A percentile compares a stretch with the other conserved stretches of the same genome.
phyloP scores from a whole-genome alignment of 1,140 invertebrate species.

The Anoplolepis gracilipes region DNA sequence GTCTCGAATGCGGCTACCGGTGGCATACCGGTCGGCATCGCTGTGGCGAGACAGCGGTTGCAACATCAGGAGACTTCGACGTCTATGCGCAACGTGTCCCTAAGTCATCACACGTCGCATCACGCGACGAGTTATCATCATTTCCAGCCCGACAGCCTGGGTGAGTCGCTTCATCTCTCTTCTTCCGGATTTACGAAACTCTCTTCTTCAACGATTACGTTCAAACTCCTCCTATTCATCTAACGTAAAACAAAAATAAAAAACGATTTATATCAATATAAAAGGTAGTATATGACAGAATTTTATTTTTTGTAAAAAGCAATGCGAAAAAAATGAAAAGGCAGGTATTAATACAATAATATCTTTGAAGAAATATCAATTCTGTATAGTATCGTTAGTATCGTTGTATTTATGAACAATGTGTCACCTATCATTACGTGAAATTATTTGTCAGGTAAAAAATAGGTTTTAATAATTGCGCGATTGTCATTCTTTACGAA shows the following conservation, averaged over 20 bases:
- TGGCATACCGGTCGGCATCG: slow-evolving; percentile 94
- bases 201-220: background rate
- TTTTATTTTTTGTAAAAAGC: too few relatives aligned
- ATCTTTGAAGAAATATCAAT: background rate
- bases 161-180: slow-evolving; percentile 72
- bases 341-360: background rate
- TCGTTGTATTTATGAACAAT: background rate
- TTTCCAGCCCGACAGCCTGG: slow-evolving; percentile 82
- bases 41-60: slow-evolving; percentile 92
- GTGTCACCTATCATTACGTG: background rate
- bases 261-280: background rate
- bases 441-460: background rate
- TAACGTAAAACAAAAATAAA: background rate
- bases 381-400: background rate
- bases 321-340: background rate
- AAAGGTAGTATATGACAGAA: background rate
- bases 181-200: background rate
- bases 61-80: slow-evolving; percentile 87
- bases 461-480: background rate
- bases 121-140: slow-evolving; percentile 83
- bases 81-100: slow-evolving; percentile 84
- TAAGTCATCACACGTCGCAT: slow-evolving; percentile 83
- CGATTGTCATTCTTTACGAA: background rate
- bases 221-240: background rate
- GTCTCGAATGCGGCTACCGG: slow-evolving; percentile 83